phyloP scores from a whole-genome alignment of 1,140 invertebrate genomes.

The Heliconius hewitsoni region DNA sequence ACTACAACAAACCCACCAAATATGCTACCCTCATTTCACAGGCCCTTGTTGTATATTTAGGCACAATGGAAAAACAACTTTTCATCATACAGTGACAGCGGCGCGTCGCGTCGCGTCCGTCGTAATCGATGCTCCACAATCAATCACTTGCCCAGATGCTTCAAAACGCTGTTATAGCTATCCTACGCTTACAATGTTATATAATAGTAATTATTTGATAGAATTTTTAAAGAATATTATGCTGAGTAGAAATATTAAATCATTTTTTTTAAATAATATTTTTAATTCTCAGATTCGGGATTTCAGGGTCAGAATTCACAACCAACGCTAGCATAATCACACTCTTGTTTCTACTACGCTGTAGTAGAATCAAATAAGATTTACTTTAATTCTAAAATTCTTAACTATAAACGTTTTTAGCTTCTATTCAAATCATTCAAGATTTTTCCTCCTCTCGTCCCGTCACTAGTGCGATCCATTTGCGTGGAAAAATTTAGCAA shows the following conservation, averaged over 20 bases:
- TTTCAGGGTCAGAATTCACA: too few relatives aligned
- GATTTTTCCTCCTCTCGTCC: constrained; percentile 19
- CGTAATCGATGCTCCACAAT: constrained; percentile 49
- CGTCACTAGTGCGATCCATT: constrained; percentile 25
- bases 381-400: not conserved
- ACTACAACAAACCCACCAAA: not conserved
- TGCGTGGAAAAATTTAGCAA: constrained; percentile 27
- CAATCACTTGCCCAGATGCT: constrained; percentile 44
- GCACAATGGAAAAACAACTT: constrained; percentile 21
- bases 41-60: not conserved
- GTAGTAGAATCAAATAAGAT: not conserved
- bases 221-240: not conserved
- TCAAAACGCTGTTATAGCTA: not conserved
- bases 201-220: not conserved
- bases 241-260: too few relatives aligned
- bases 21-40: not conserved
- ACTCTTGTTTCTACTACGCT: too few relatives aligned
- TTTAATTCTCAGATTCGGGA: too few relatives aligned
- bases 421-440: constrained; percentile 17
- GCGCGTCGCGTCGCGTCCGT: constrained; percentile 16
- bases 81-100: constrained; percentile 26
- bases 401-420: not conserved
- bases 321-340: too few relatives aligned
- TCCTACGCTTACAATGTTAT: not conserved
- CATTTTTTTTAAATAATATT: too few relatives aligned